These are phyloP conservation scores for Neopipo cinnamomea DNA, from an alignment of 2,113 vertebrate species.

Conservation along the genomic window DNA sequence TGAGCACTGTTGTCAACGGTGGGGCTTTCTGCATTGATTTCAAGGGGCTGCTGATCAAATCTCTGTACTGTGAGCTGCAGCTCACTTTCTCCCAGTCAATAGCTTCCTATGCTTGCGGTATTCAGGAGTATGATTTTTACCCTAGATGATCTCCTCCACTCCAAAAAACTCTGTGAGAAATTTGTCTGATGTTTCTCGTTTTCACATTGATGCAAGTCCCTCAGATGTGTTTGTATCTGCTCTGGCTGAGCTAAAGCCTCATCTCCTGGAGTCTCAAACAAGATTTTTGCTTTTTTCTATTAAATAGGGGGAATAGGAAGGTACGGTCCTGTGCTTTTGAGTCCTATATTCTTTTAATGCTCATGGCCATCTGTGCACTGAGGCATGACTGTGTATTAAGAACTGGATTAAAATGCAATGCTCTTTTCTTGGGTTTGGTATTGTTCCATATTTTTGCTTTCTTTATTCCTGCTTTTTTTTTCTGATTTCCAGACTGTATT, in stretches of 20 bases:
- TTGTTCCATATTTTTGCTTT: background rate
- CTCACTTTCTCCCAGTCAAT: background rate
- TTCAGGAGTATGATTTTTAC: background rate
- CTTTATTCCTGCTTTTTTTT: background rate
- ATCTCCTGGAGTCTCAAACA: background rate
- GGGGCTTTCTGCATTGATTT: background rate
- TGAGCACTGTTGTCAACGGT: background rate
- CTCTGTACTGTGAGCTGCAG: background rate
- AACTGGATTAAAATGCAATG: background rate
- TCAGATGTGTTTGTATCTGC: background rate
- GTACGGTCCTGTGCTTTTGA: background rate
- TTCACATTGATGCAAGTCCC: background rate
- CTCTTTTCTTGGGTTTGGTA: background rate
- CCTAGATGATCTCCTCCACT: background rate
- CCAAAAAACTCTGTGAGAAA: background rate
- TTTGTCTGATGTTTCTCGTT: background rate
- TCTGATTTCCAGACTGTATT: background rate
- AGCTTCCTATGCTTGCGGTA: background rate
- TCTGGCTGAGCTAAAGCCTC: background rate
- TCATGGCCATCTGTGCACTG: background rate
- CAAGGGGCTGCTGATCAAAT: background rate
- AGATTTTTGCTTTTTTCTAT: background rate
- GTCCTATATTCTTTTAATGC: background rate
- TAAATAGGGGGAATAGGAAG: background rate
- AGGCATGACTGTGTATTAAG: constrained; percentile 5